A percentile compares a stretch with the other conserved stretches of the same genome.
Conservation (phyloP, 2,888 invertebrate genomes). For the Schrankia costaestrigalis region DNA sequence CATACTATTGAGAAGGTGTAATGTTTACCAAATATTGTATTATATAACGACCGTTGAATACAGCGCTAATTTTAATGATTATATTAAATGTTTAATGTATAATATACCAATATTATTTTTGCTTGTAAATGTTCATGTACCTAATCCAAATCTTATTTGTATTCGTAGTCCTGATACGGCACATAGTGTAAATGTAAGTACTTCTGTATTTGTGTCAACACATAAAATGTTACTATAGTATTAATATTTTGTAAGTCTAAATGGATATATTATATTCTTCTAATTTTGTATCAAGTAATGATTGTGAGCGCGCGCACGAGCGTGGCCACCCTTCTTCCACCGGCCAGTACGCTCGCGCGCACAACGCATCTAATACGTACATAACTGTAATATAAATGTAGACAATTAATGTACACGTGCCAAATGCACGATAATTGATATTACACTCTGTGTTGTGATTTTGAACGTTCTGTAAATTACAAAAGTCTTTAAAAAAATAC, state of each 20-base stretch:
- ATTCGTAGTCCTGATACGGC: slow-evolving; percentile 45
- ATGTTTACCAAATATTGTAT: slow-evolving; percentile 30
- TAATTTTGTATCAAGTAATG: slow-evolving; percentile 75
- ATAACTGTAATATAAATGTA: slow-evolving; percentile 63
- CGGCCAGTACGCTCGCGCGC: slow-evolving; percentile 27
- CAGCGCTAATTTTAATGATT: slow-evolving; percentile 32
- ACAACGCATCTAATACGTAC: slow-evolving; percentile 58
- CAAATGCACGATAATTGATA: slow-evolving; percentile 76
- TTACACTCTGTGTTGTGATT: slow-evolving; percentile 82
- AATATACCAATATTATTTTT: slow-evolving; percentile 27
- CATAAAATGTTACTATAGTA: slow-evolving; percentile 64
- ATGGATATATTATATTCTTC: slow-evolving; percentile 80
- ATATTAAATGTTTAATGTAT: slow-evolving; percentile 27
- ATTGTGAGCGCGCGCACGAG: slow-evolving; percentile 43
- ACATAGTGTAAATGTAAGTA: slow-evolving; percentile 56
- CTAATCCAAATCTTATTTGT: slow-evolving; percentile 26
- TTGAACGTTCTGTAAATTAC: slow-evolving; percentile 80
- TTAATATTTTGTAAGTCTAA: slow-evolving; percentile 76
- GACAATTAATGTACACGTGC: slow-evolving; percentile 65
- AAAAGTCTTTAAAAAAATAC: slow-evolving; percentile 68
- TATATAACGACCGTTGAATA: slow-evolving; percentile 35
- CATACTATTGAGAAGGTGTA: slow-evolving; percentile 34
- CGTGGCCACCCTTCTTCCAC: slow-evolving; percentile 14
- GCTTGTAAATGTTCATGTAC: slow-evolving; percentile 33
- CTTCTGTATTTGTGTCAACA: slow-evolving; percentile 69